Base-by-base conservation (phyloP, 2,888 invertebrate genomes). In the Unio delphinus region DNA sequence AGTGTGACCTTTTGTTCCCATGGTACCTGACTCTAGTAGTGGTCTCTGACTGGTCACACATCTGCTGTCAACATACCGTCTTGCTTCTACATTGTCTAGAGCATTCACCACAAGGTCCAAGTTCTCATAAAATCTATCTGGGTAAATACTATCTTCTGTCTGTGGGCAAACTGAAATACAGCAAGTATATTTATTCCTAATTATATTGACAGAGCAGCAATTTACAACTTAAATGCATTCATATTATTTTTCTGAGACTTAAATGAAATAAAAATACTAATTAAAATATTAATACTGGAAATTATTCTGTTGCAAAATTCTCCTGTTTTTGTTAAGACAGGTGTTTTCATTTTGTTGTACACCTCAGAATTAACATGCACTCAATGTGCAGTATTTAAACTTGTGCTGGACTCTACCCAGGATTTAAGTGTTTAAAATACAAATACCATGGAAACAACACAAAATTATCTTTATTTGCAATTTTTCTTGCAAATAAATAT, bases 1-100 rank as follows among this genome's bases (percentile, higher is more conserved):
- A 30, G 89, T 88, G 75, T 89, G 89, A 78, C 89, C 89, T 81
- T 90, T 90, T n/a, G 90, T 83, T 69, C 90, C 90, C 86, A 89
- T 83, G 11, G 90, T 91, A 26, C 90, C 90, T 3, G 90, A 90
- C 76, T 90, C 90, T 54, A 90, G 73, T 65, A 91, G 76, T 45
- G 90, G 87, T 59, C 83, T 83, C 76, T 87, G 83, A 72, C 84
- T 87, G n/a, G 88, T 83, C 28, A 91, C 89, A 83, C 90, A 90
- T 7, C 90, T 88, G 68, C 88, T 84, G 79, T 90, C 90, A 74
- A 90, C 85, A 75, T 90, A 90, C 74, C 87, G 75, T 30, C 90
- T 76, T 8, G 90, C 90, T 70, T 89, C 89, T 4, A 90, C 82
- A 74, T 90, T 90, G 76, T 90, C 90, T 62, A 90, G 77, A 20